phyloP scores from a whole-genome alignment of 2,797 vertebrate species.

The Rousettus madagascariensis region DNA sequence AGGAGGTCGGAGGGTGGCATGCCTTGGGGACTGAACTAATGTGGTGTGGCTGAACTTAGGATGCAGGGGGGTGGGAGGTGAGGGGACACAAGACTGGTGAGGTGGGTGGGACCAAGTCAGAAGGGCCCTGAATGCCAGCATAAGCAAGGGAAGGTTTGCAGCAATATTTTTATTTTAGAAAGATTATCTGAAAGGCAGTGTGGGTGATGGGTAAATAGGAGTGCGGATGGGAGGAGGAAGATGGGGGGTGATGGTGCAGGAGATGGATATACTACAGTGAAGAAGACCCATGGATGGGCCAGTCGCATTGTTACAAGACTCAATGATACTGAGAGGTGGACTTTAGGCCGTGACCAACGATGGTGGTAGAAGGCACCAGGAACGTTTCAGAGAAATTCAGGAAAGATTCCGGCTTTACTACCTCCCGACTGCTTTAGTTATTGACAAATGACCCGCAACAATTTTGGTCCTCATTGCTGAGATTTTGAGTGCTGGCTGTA shows the following conservation, averaged over 20 bases:
- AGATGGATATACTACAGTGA: neutral
- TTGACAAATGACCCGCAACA: neutral
- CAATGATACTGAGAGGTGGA: rapidly evolving
- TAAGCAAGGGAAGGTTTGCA: neutral
- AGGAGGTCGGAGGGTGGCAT: too few species aligned
- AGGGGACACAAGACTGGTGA: neutral
- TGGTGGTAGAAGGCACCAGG: neutral
- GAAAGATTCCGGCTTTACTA: neutral
- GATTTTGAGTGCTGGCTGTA: neutral
- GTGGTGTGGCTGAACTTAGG: neutral
- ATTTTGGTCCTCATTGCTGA: neutral
- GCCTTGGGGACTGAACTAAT: neutral
- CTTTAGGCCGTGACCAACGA: neutral
- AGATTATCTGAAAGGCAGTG: neutral
- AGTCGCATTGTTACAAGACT: neutral
- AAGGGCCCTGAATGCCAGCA: neutral
- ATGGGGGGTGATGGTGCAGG: neutral
- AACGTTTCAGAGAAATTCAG: neutral
- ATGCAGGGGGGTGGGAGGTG: too few species aligned
- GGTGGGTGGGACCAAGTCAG: neutral
- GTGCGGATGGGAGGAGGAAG: neutral
- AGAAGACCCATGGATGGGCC: neutral
- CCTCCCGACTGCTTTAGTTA: neutral
- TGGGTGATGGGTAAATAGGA: neutral
- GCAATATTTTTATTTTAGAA: neutral